phyloP scores from a whole-genome alignment of 37 sponge, comb jelly and placozoan species.

The Cliona cf. orientalis region DNA sequence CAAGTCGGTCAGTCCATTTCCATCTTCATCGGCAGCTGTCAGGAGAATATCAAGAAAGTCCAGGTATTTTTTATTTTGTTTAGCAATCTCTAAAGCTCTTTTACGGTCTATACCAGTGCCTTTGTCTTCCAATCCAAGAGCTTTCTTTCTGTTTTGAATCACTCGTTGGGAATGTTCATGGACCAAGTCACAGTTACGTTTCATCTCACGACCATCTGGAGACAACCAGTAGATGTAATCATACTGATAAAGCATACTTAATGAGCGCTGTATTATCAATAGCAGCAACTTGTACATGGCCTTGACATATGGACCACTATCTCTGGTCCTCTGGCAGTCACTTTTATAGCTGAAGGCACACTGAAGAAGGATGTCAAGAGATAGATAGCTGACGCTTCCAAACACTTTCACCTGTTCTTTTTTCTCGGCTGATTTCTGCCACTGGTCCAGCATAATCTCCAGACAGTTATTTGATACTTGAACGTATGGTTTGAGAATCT shows the following conservation, averaged over 20 bases:
- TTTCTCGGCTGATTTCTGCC: constrained; percentile 20
- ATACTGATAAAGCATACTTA: constrained; percentile 46
- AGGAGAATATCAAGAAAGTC: constrained; percentile 83
- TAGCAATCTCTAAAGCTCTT: neutral
- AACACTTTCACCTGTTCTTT: constrained; percentile 49
- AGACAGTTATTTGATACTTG: constrained; percentile 63
- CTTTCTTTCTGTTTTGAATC: constrained; percentile 42
- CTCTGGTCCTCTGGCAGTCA: constrained; percentile 64
- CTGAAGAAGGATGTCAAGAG: constrained; percentile 77
- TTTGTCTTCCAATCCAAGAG: constrained; percentile 3
- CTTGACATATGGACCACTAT: constrained; percentile 36
- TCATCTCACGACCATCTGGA: constrained; percentile 48
- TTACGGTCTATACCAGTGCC: neutral
- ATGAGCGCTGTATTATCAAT: constrained; percentile 20
- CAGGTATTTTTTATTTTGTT: constrained; percentile 12
- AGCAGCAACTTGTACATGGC: constrained; percentile 45
- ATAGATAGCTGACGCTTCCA: constrained; percentile 42
- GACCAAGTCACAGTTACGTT: constrained; percentile 38
- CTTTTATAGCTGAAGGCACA: constrained; percentile 80
- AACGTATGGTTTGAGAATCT: constrained; percentile 79
- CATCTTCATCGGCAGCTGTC: constrained; percentile 65
- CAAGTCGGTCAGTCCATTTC: constrained; percentile 57
- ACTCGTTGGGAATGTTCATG: constrained; percentile 60
- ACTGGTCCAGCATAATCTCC: constrained; percentile 47
- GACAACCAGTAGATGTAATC: constrained; percentile 54